phyloP scores from a whole-genome alignment of 35 echinoderm and acorn worm species.

The Lytechinus variegatus region DNA sequence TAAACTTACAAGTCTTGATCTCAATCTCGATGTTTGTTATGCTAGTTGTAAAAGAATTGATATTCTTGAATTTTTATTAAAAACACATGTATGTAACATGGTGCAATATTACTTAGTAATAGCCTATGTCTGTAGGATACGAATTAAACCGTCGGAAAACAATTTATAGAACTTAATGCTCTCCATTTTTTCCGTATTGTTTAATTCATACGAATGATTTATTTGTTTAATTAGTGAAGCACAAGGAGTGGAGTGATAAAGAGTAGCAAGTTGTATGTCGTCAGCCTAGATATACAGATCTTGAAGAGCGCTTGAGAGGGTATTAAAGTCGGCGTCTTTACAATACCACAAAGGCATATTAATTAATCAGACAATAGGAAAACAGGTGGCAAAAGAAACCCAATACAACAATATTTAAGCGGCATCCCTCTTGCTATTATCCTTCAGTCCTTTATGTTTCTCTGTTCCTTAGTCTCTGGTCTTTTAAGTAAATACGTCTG shows the following conservation, averaged over 20 bases:
- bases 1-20: background rate
- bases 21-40: background rate
- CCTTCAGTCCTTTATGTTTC: background rate
- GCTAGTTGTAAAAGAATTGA: background rate
- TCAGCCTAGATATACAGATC: background rate
- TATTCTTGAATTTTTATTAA: background rate
- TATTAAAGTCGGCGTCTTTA: background rate
- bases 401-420: conserved; percentile 48
- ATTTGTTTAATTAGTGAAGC: background rate
- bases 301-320: background rate
- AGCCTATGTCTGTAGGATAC: background rate
- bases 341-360: conserved; percentile 33
- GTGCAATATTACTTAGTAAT: background rate
- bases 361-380: conserved; percentile 29
- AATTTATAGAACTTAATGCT: background rate
- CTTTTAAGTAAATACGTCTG: conserved; percentile 37
- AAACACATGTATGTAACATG: no score
- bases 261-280: background rate
- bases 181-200: background rate
- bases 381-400: conserved; percentile 44
- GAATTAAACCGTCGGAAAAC: background rate
- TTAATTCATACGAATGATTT: background rate
- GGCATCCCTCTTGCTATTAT: background rate
- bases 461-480: conserved; percentile 11
- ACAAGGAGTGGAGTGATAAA: background rate